Base-by-base conservation (phyloP, 1,140 invertebrate genomes). In the Dendrolimus kikuchii region DNA sequence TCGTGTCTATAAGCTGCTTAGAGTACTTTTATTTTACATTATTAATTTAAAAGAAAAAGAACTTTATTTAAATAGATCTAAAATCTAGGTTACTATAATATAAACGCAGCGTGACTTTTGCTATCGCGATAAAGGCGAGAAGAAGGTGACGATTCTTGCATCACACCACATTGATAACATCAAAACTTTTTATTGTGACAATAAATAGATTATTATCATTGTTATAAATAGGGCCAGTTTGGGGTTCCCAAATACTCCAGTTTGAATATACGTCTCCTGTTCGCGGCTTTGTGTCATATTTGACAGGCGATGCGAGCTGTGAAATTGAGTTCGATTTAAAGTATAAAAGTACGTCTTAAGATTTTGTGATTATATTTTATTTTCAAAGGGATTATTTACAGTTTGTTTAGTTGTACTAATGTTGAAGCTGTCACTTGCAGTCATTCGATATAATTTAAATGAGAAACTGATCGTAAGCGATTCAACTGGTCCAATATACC, bases 131-230 rank as follows among this genome's bases (percentile, higher is more conserved):
- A 81, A 81, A 67, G 64, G 62, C 63, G 55, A 65, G 68, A 77
- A 56, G 68, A 72, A 75, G 77, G 77, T 84, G 80, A 84, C 79
- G 72, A 83, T 81, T 84, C 81, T 82, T 82, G 82, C 79, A 77
- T 75, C 77, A 74, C 62, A 62, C 59, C 64, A 59, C 64, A 60
- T 74, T 69, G 80, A 85, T 85, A 84, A 81, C 76, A 83, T 81
- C 77, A 75, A 81, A 79, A 77, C 64, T 79, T 84, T 78, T 84
- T 81, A 77, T 77, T 81, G 61, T 77, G 71, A 82, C 81, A 86
- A 83, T 83, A 86, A 86, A 86, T 84, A 84, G 80, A 86, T 84
- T 83, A 86, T 84, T 83, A 82, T 73, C 68, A 84, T 73, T 80
- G 71, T 74, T 81, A 86, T 86, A 86, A 84, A 86, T 82, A 86